Evolutionary conservation across 2,113 vertebrate species (phyloP), one percentile per base, ranked within the genome.

Genomic region (Prionailurus bengalensis): DNA sequence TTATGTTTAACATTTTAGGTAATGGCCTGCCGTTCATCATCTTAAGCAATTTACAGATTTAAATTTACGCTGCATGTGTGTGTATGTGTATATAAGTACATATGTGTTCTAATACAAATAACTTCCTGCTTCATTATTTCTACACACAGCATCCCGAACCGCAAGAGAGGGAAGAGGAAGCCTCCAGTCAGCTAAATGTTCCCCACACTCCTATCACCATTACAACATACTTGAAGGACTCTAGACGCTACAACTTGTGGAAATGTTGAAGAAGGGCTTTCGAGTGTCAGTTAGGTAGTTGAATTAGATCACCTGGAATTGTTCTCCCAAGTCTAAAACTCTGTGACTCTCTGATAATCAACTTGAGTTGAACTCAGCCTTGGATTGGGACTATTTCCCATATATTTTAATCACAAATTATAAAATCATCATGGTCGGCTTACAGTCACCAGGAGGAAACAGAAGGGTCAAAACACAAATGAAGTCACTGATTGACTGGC

Each of bases 1-100:
- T 97, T 66, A 78, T 9, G 45, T 71, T 97, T 97, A 96, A 96
- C 89, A 98, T 91, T 97, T 98, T 96, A 92, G 61, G 33, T 95
- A 97, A 95, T 91, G 81, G 78, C 39, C 74, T 89, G 33, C 71
- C 0, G 0, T 91, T 97, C 63, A 92, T 91, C 76, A 78, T 61
- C 27, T 68, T 81, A 58, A 91, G 53, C 73, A 92, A 82, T 53
- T 94, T 96, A 83, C n/a, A 89, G 61, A 79, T 86, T 89, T 97
- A 78, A 94, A 61, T 65, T 58, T 95, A 53, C 2, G 23, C 19
- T 29, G 13, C 85, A 36, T 93, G 53, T 45, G 9, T 93, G 61
- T 42, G 51, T 79, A 27, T 88, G 63, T 9, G 17, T 79, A 31
- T 58, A 29, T 89, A 84, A 97, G 73, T 71, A 95, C 7, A 12